Evolutionary conservation across 2,888 invertebrate species (phyloP), one percentile per base, ranked within the genome.

Genomic region (Polyommatus icarus): DNA sequence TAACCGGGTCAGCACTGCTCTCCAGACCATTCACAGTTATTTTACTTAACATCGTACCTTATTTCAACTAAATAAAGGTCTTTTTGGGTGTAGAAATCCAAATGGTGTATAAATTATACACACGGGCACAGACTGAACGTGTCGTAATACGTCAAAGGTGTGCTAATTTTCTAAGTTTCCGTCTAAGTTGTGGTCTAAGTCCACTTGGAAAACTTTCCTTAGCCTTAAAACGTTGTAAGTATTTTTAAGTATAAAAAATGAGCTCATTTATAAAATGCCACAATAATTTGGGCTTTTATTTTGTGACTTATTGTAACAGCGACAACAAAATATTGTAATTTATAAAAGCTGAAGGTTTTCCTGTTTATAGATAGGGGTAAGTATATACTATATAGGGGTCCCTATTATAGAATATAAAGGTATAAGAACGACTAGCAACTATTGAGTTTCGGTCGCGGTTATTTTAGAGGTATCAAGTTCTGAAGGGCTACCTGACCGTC

Each of bases 111-210:
- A 67, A 24, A 29, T 29, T 32, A 15, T 32, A 29, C 67, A 67
- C 67, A 67, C 29, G 67, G 29, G 5, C 29, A 24, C 61, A 10
- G 4, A 12, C 61, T 57, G n/a, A 20, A 50, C 4, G 10, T 24
- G 24, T 61, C 29, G 67, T 32, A 67, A 67, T 67, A 32, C 6
- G 32, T 67, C 29, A 67, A 67, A 67, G 67, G 67, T 67, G 67
- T 67, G 67, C 67, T 67, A 67, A 67, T 67, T 67, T 67, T 67
- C 67, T 67, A 61, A 61, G 67, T 67, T 67, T 67, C 15, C 15
- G 24, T 61, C 24, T 24, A 24, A 61, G 59, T 20, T 54, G 54
- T 54, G 18, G 59, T 59, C 59, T 20, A 59, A 59, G 67, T 67
- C 29, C 67, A 67, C 67, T 67, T 29, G 1, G 54, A 54, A 18